phyloP scores from a whole-genome alignment of 2,113 vertebrate species.

The Damaliscus lunatus region DNA sequence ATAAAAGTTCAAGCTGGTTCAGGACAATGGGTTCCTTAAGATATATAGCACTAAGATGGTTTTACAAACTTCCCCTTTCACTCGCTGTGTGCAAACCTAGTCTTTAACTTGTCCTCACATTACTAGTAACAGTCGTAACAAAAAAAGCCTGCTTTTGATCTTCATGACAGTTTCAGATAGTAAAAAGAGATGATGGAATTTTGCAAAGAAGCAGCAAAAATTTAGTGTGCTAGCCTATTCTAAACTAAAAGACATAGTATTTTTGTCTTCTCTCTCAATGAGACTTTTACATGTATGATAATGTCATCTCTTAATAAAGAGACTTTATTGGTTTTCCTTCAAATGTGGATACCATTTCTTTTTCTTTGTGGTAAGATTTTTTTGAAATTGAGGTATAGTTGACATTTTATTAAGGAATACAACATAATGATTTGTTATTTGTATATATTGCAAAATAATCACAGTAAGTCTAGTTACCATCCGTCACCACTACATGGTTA shows the following conservation, averaged over 20 bases:
- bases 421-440: neutral
- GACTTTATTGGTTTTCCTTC: neutral
- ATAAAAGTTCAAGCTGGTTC: neutral
- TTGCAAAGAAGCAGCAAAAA: neutral
- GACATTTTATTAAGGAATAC: neutral
- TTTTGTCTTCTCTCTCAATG: neutral
- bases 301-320: neutral
- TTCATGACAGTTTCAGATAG: neutral
- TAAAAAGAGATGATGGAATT: neutral
- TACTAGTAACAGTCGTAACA: neutral
- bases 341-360: neutral
- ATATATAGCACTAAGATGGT: neutral
- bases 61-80: neutral
- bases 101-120: neutral
- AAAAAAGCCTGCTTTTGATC: slow-evolving; percentile 8
- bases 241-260: neutral
- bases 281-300: neutral
- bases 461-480: neutral
- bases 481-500: neutral
- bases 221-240: neutral
- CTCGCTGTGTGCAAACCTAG: neutral
- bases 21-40: neutral
- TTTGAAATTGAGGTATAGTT: neutral
- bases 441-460: neutral
- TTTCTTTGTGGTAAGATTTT: neutral